These are phyloP conservation scores for Pungitius pungitius DNA, from an alignment of 2,113 vertebrate species.

Conservation along the genomic window DNA sequence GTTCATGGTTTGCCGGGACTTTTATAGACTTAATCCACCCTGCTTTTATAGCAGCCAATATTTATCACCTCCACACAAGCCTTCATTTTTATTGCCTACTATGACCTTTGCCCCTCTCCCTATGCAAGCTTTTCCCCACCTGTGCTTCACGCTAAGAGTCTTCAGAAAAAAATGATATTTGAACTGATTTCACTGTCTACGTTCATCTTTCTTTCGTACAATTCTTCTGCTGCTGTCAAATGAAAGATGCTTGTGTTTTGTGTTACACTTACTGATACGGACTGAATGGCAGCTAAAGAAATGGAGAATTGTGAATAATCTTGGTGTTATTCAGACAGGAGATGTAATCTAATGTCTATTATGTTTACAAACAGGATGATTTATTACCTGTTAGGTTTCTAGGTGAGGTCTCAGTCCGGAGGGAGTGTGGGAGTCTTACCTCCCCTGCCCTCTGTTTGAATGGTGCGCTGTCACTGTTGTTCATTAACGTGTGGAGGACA, in stretches of 20 bases:
- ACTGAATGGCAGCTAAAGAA: background rate
- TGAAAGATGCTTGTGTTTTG: background rate
- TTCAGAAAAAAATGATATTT: background rate
- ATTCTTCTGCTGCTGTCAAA: background rate
- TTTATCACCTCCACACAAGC: slow-evolving; percentile 71
- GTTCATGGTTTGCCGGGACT: slow-evolving; percentile 45
- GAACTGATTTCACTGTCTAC: background rate
- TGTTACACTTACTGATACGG: background rate
- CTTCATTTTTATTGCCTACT: slow-evolving; percentile 69
- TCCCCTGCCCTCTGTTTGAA: slow-evolving; percentile 26
- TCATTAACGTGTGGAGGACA: slow-evolving; percentile 78
- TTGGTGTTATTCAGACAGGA: background rate
- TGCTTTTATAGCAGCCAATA: slow-evolving; percentile 74
- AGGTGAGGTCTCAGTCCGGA: slow-evolving; percentile 12
- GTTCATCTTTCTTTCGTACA: background rate
- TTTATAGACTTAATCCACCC: slow-evolving; percentile 71
- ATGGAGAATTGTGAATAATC: background rate
- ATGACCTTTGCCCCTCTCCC: slow-evolving; percentile 73
- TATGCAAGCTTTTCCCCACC: background rate
- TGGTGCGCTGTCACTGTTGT: slow-evolving; percentile 69
- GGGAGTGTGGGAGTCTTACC: slow-evolving; percentile 44
- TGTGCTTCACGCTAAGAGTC: background rate
- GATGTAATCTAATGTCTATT: background rate
- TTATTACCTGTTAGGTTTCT: slow-evolving; percentile 4
- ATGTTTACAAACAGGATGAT: slow-evolving; percentile 43